These are phyloP conservation scores for Pholis gunnellus DNA, from an alignment of 2,113 vertebrate genomes.

Conservation along the genomic window DNA sequence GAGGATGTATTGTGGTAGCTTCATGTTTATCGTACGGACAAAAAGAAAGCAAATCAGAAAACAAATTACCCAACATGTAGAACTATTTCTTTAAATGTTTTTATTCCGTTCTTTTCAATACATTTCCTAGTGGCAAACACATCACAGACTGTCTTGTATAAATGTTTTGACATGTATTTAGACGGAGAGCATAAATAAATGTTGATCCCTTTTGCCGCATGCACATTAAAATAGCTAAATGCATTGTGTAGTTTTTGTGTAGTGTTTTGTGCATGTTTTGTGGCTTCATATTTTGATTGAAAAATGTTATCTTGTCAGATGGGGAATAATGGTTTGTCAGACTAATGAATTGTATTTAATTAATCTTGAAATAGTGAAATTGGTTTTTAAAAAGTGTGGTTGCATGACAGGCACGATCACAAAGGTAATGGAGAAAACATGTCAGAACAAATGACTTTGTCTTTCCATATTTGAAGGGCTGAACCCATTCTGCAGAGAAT, in stretches of 20 bases:
- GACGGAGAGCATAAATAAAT: background rate
- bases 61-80: background rate
- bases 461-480: constrained; percentile 85
- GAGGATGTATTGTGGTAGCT: background rate
- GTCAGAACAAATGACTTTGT: constrained; percentile 38
- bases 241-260: background rate
- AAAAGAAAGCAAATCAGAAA: background rate
- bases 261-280: background rate
- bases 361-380: constrained; percentile 18
- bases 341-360: constrained; percentile 31
- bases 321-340: constrained; percentile 13
- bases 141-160: background rate
- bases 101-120: background rate
- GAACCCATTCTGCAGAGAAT: constrained; percentile 96
- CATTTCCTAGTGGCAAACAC: background rate
- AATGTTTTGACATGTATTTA: background rate
- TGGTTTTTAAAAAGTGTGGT: background rate
- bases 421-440: constrained; percentile 30
- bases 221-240: background rate
- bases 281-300: constrained; percentile 1
- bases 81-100: background rate
- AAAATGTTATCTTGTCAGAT: constrained; percentile 12
- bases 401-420: constrained; percentile 35
- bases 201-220: background rate
- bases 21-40: background rate